Conservation (phyloP, 2,888 invertebrate species). For the Cheilosia vernalis region DNA sequence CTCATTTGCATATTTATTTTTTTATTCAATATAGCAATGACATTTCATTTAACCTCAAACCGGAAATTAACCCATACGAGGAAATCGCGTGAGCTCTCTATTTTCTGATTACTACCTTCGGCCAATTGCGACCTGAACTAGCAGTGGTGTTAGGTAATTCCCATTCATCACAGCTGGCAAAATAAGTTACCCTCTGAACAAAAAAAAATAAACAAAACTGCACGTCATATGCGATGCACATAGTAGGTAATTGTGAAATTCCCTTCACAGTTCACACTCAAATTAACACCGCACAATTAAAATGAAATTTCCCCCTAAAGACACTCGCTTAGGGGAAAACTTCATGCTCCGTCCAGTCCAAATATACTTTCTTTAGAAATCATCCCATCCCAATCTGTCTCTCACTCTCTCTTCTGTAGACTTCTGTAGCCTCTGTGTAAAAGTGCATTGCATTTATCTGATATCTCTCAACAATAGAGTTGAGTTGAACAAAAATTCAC, state of each 20-base stretch:
- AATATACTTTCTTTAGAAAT: constrained; percentile 73
- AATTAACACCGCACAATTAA: constrained; percentile 73
- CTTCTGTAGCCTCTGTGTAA: neutral
- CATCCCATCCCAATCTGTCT: constrained; percentile 44
- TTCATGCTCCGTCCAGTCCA: constrained; percentile 22
- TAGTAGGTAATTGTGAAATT: constrained; percentile 62
- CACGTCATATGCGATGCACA: neutral
- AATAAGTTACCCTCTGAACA: constrained; percentile 38
- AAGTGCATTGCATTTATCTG: constrained; percentile 16
- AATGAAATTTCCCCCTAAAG: constrained; percentile 56
- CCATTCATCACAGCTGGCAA: constrained; percentile 33
- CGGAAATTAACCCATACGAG: constrained; percentile 8
- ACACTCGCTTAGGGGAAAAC: constrained; percentile 63
- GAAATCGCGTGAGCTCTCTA: constrained; percentile 34
- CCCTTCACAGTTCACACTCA: constrained; percentile 65
- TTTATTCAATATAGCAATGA: neutral
- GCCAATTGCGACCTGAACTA: constrained; percentile 27
- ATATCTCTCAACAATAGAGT: neutral
- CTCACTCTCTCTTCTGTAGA: neutral
- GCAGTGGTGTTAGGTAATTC: constrained; percentile 53
- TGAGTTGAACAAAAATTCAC: constrained; percentile 18
- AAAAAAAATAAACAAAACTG: neutral
- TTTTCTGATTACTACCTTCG: constrained; percentile 12
- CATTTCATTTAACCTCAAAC: constrained; percentile 13
- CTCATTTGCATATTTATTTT: neutral